Base-by-base conservation (phyloP, 2,797 vertebrate species). In the Cottoperca gobio region DNA sequence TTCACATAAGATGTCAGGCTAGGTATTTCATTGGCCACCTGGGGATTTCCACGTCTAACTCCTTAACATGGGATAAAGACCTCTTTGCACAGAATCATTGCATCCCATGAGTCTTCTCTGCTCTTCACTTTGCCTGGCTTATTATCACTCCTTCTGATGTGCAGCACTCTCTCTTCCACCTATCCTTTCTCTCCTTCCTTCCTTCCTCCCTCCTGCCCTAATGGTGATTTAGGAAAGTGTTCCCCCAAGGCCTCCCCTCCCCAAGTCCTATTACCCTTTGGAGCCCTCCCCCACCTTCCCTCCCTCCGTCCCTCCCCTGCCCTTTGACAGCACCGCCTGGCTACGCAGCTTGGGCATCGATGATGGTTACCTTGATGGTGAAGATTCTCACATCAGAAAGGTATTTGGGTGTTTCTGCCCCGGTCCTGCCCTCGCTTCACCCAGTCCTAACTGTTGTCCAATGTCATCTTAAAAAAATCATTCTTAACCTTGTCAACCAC, bases 231-330 rank as follows among this genome's bases (percentile, higher is more conserved):
- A 99, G 97, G 97, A 99, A 83, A 94, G 93, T n/a, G 96, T 96
- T 82, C 97, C 97, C 42, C 97, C 97, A 61, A 95, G 97, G 88
- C 97, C 97, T 86, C 97, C 97, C 83, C 97, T 99, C 78, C 97
- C 98, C 86, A 97, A 97, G 94, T 97, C 97, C 86, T 99, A 98
- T 93, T 94, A 95, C n/a, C 97, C 96, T 88, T 89, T 98, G 95
- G 97, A 97, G 63, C 89, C 95, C 85, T 96, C 96, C 94, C 92
- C 93, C 71, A 91, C 93, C 60, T 92, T 96, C 73, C 96, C 96
- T 91, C 97, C 96, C 68, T 94, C 93, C 17, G 92, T 95, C 89
- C 83, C 95, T 83, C 94, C 96, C 93, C 84, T 96, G 92, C 91
- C 94, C 79, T 89, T 88, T 81, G 91, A 94, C 90, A 94, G 92